Conservation (phyloP, 1,140 invertebrate species). For the Cheumatopsyche charites region DNA sequence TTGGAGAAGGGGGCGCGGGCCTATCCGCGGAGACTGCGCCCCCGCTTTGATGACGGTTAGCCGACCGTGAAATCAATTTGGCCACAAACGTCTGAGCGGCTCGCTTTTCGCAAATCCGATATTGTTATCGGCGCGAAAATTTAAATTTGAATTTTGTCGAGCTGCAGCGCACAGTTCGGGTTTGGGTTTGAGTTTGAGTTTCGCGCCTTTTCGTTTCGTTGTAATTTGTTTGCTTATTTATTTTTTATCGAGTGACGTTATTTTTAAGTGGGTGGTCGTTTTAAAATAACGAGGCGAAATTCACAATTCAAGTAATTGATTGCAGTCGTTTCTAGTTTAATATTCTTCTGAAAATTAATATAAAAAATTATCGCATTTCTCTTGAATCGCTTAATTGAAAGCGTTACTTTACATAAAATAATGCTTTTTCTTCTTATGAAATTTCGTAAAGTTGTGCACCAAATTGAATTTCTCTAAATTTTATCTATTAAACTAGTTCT, state of each 20-base stretch:
- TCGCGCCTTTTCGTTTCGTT: background rate
- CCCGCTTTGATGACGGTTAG: conserved; percentile 46
- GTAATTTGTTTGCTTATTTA: background rate
- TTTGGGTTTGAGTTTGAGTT: background rate
- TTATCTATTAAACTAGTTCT: too few species aligned
- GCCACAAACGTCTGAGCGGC: conserved; percentile 28
- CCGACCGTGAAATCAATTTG: conserved; percentile 48
- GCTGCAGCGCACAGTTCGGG: background rate
- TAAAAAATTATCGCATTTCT: too few species aligned
- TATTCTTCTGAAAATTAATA: too few species aligned
- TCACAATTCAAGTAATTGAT: too few species aligned
- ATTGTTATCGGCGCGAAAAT: conserved; percentile 33
- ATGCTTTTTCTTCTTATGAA: too few species aligned
- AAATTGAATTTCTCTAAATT: too few species aligned
- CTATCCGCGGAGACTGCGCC: background rate
- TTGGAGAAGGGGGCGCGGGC: background rate
- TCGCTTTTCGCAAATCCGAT: conserved; percentile 43
- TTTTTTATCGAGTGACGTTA: background rate
- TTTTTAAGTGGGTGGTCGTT: background rate
- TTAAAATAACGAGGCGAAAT: too few species aligned
- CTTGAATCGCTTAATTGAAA: too few species aligned
- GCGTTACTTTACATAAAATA: too few species aligned
- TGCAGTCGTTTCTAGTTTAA: too few species aligned
- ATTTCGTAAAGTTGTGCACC: too few species aligned
- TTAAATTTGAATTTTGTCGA: background rate